Evolutionary conservation across 2,888 invertebrate species (phyloP), one percentile per base, ranked within the genome.

Genomic region (Leptinotarsa tumamoca): DNA sequence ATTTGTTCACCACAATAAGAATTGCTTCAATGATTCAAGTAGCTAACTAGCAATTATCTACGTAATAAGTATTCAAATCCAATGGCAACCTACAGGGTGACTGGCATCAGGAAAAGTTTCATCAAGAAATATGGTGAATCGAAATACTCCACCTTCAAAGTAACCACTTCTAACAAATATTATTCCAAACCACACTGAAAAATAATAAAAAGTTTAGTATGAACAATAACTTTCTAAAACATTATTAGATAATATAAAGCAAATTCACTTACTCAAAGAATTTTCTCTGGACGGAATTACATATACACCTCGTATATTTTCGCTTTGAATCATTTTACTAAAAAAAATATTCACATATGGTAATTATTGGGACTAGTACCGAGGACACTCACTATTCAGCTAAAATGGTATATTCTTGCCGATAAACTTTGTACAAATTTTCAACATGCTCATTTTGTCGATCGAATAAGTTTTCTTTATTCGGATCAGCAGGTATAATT

Each of bases 201-300:
- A 72, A 63, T 63, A 77, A 69, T 54, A 71, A 23, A 18, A n/a
- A 58, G 1, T 43, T 52, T 50, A 43, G 43, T 10, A 43, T 43
- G 3, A 43, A 10, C 43, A 43, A 0, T 4, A 27, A 3, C 21
- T 43, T 33, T 33, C 33, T 43, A 43, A 13, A 10, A 43, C 10
- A 13, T 43, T 13, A 43, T 33, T 7, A 33, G 7, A 33, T 33
- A 7, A 33, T 43, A 43, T 13, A 43, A 43, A 43, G 43, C 43
- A 43, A 43, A 10, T 27, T 56, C 49, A 92, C 93, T 93, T 91
- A 96, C 96, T 86, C 84, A 95, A 92, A 71, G 95, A 94, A 86
- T 93, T 94, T 84, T 94, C 93, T 85, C 94, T 94, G 67, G 98
- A 96, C 74, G 98, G 98, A 88, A 98, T 96, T 21, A 97, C 95